These are phyloP conservation scores for Zosterops pallidus DNA, from an alignment of 2,113 vertebrate genomes.

Conservation along the genomic window DNA sequence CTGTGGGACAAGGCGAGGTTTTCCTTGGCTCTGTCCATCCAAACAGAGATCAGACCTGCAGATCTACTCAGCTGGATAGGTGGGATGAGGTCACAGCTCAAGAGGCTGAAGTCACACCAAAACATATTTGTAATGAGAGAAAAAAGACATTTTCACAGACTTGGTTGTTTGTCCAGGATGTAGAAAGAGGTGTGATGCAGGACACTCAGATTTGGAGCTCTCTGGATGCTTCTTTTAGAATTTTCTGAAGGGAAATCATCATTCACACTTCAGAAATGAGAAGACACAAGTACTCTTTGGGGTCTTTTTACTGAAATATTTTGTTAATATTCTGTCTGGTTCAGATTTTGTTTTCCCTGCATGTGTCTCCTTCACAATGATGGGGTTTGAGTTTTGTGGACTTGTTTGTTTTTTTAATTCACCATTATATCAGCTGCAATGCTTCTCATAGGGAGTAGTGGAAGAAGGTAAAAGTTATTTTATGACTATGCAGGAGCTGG, in stretches of 20 bases:
- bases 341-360: background rate
- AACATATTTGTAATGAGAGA: background rate
- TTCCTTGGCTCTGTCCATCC: background rate
- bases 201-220: accelerated
- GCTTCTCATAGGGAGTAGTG: background rate
- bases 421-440: background rate
- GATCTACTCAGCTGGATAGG: background rate
- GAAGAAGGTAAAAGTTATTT: background rate
- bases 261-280: background rate
- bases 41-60: background rate
- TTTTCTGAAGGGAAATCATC: background rate
- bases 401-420: background rate
- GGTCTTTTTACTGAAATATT: background rate
- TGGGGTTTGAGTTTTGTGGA: background rate
- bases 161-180: background rate
- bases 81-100: background rate
- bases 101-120: background rate
- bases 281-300: background rate
- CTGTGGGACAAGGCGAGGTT: background rate
- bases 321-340: background rate
- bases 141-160: background rate
- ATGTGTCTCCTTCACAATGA: background rate
- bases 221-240: background rate
- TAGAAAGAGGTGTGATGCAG: background rate
- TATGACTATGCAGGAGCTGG: background rate